Evolutionary conservation across 2,113 vertebrate genomes (phyloP).

Genomic region (Octodon degus): DNA sequence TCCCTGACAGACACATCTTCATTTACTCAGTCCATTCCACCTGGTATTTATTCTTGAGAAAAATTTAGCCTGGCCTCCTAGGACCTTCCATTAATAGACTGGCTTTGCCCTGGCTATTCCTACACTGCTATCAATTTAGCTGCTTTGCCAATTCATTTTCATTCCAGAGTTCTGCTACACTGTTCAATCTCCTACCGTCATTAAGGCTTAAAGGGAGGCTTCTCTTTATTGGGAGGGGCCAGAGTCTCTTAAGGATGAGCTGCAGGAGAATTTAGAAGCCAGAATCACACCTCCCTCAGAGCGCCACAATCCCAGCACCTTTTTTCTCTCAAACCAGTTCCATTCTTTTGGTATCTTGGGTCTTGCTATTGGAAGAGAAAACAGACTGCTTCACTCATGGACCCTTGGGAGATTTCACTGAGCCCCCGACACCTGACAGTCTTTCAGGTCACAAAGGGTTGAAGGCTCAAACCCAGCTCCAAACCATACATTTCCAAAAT

Average conservation of each 20-base stretch:
- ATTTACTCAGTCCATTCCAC: neutral
- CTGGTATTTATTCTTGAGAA: neutral
- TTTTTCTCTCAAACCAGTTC: neutral
- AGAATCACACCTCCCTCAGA: neutral
- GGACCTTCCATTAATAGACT: neutral
- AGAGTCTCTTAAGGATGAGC: neutral
- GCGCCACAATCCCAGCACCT: neutral
- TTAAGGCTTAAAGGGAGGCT: neutral
- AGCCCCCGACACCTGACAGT: neutral
- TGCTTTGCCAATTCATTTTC: neutral
- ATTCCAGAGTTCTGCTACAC: neutral
- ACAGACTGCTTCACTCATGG: neutral
- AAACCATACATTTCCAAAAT: neutral
- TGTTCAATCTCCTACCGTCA: neutral
- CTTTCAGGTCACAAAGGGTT: neutral
- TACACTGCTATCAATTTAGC: neutral
- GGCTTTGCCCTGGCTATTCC: neutral
- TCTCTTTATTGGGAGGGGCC: neutral
- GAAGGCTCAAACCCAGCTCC: neutral
- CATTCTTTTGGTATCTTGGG: neutral
- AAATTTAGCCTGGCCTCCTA: neutral
- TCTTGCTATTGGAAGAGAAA: neutral
- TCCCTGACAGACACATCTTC: neutral
- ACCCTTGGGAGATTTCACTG: neutral
- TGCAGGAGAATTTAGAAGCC: neutral